These are phyloP conservation scores for Coregonus suidteri DNA, from an alignment of 2,797 vertebrate genomes.

Conservation along the genomic window DNA sequence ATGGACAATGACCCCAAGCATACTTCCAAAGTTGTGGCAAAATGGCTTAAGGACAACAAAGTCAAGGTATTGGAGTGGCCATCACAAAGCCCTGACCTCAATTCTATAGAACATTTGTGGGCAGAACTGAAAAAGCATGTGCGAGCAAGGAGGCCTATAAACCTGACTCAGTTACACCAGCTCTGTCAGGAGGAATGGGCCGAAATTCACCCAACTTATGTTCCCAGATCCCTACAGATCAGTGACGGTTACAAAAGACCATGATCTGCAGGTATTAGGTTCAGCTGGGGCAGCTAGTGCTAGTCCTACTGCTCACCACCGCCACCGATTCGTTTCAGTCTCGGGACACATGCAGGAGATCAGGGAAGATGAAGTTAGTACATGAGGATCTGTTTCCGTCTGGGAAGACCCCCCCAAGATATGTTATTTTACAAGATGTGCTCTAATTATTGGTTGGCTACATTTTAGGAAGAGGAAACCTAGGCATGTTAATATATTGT, in stretches of 20 bases:
- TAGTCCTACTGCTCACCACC: background rate
- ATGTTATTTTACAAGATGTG: conserved; percentile 1
- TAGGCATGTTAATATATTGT: background rate
- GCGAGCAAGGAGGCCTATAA: too few species aligned
- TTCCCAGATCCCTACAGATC: conserved; percentile 27
- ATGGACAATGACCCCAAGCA: too few species aligned
- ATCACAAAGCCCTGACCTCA: too few species aligned
- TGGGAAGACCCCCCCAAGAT: conserved; percentile 6
- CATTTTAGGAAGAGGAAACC: conserved; percentile 18
- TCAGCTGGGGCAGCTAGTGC: conserved; percentile 1
- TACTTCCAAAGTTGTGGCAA: too few species aligned
- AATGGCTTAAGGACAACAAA: too few species aligned
- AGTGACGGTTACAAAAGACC: conserved; percentile 48
- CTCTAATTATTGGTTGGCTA: conserved; percentile 9
- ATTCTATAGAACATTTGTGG: too few species aligned
- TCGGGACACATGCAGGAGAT: conserved; percentile 22
- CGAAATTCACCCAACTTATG: background rate
- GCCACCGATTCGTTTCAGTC: conserved; percentile 22
- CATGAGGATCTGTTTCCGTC: conserved; percentile 11
- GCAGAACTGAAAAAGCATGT: too few species aligned
- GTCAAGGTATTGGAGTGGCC: too few species aligned
- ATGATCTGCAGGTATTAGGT: conserved; percentile 28
- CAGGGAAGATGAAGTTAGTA: conserved; percentile 36
- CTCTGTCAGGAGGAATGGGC: too few species aligned
- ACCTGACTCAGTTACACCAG: too few species aligned